Evolutionary conservation across 2,888 invertebrate genomes (phyloP), one percentile per base, ranked within the genome.

Genomic region (Ceramica pisi): DNA sequence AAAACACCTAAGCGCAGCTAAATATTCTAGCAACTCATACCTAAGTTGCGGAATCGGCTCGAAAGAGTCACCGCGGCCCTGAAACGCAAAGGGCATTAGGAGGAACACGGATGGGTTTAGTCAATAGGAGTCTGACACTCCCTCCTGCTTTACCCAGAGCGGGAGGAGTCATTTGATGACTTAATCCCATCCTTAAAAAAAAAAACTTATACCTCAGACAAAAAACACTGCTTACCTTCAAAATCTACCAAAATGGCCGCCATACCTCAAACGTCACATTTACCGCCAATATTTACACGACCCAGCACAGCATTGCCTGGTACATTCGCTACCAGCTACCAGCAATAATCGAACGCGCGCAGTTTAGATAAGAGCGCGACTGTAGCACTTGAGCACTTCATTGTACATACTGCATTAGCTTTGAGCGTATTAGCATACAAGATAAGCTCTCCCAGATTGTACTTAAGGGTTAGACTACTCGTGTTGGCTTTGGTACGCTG

Each of bases 401-500:
- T 82, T 79, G 83, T 80, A 79, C 71, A 80, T 62, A 60, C 64
- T 71, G 67, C 75, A 79, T 82, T 75, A 75, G 72, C 77, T 80
- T 67, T 69, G 57, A 77, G 70, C 61, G 59, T 71, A 82, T 81
- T 81, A 77, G 77, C 77, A 80, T 73, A 69, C 21, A 68, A 56
- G 73, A 77, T 82, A 80, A 80, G 71, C 71, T 59, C 66, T 46
- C n/a, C 56, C 23, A 31, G 59, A 57, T 76, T 56, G 73, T 59
- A 64, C 62, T 60, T 23, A 51, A 26, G 31, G 53, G 44, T 46
- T 59, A 51, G 41, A 66, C 50, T 57, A 31, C 31, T 31, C 31
- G 31, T 31, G 48, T 61, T 57, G 55, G 26, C 41, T 44, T 48
- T 21, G 38, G 50, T 26, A 7, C 26, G 16, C 14, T 38, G 23